Percentiles rank a stretch among this genome's conserved stretches.
Conservation (phyloP, 2,797 vertebrate genomes). For the Triplophysa yarkandensis region DNA sequence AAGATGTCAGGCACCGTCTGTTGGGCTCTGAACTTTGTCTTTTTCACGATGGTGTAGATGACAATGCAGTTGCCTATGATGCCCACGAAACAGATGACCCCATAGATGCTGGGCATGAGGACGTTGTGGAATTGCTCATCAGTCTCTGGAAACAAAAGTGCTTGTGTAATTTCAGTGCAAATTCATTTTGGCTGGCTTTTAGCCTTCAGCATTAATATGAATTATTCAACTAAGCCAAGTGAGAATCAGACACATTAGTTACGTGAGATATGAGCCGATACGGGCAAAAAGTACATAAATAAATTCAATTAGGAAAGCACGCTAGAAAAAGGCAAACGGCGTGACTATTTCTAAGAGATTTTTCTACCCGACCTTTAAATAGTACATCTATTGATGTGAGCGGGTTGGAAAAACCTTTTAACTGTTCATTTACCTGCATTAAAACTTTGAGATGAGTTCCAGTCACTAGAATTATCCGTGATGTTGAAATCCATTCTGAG, state of each 20-base stretch:
- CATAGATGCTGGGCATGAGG: constrained; percentile 81
- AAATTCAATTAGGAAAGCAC: not conserved
- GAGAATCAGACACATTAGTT: not conserved
- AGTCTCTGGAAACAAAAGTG: constrained; percentile 55
- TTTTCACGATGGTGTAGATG: constrained; percentile 79
- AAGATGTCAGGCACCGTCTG: constrained; percentile 80
- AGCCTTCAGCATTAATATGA: constrained; percentile 55
- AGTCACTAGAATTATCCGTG: constrained; percentile 52
- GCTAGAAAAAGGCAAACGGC: not conserved
- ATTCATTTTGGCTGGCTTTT: constrained; percentile 81
- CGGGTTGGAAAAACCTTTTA: not conserved
- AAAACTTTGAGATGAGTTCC: constrained; percentile 39
- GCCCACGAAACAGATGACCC: constrained; percentile 79
- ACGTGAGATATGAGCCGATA: not conserved
- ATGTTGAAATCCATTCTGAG: constrained; percentile 58
- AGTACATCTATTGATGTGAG: too few relatives aligned
- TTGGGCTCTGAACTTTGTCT: constrained; percentile 75
- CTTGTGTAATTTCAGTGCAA: constrained; percentile 66
- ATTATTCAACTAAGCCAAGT: not conserved
- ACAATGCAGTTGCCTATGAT: constrained; percentile 76
- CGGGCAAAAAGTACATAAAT: not conserved
- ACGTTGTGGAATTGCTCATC: constrained; percentile 66
- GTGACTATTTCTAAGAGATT: not conserved
- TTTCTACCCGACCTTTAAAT: not conserved
- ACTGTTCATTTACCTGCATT: constrained; percentile 48